phyloP scores from a whole-genome alignment of 1,140 invertebrate genomes.

The Brachionus rotundiformis region DNA sequence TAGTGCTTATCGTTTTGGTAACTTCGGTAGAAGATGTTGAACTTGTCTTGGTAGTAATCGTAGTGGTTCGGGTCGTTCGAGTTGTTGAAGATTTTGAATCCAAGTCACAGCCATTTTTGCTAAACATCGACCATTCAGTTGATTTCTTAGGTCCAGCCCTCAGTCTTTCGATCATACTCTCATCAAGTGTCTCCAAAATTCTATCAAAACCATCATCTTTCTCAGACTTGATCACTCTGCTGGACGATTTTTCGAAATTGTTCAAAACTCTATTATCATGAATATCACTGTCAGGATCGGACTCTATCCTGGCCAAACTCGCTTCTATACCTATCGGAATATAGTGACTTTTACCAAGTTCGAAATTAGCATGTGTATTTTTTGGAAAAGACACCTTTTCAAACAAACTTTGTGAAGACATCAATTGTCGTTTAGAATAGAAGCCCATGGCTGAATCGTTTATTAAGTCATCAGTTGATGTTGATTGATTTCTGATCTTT shows the following conservation, averaged over 20 bases:
- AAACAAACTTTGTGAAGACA: conserved; percentile 36
- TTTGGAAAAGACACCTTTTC: neutral
- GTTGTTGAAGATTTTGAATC: neutral
- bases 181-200: conserved; percentile 21
- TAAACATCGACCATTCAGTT: neutral
- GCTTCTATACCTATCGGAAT: conserved; percentile 4
- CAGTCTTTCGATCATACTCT: neutral
- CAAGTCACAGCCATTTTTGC: neutral
- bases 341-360: neutral
- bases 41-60: neutral
- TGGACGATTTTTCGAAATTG: neutral
- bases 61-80: neutral
- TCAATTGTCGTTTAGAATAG: conserved; percentile 28
- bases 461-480: conserved; percentile 45
- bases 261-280: neutral
- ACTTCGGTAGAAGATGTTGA: conserved; percentile 6
- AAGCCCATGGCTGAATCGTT: neutral
- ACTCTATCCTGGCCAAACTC: neutral
- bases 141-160: conserved; percentile 6
- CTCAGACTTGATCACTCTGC: neutral
- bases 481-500: conserved; percentile 14
- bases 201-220: neutral
- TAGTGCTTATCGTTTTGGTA: neutral
- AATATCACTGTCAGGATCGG: neutral
- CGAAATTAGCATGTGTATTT: neutral